These are phyloP conservation scores for Oceanodroma leucorhoa DNA, from an alignment of 2,797 vertebrate species.

Conservation along the genomic window DNA sequence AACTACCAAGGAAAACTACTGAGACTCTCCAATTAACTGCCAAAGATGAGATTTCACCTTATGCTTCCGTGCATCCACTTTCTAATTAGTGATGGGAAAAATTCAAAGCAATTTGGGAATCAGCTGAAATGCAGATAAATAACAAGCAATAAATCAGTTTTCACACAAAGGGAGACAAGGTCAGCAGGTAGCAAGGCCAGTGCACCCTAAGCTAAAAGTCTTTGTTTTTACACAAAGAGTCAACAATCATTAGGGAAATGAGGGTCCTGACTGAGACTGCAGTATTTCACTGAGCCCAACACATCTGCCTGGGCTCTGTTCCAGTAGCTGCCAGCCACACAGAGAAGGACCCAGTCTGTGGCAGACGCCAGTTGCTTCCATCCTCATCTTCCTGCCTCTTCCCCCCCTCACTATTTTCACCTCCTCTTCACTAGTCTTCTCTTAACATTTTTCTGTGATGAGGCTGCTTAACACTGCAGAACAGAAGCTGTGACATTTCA, in stretches of 20 bases:
- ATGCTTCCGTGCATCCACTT: neutral
- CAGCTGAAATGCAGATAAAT: neutral
- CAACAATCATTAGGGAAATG: neutral
- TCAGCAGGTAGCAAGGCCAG: neutral
- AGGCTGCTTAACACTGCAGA: neutral
- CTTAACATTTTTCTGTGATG: neutral
- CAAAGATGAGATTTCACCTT: neutral
- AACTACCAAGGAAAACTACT: neutral
- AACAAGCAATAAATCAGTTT: neutral
- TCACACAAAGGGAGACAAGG: neutral
- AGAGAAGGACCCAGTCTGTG: neutral
- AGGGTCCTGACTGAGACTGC: neutral
- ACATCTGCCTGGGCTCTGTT: neutral
- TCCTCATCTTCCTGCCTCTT: neutral
- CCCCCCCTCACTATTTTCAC: neutral
- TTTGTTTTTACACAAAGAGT: neutral
- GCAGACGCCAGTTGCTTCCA: neutral
- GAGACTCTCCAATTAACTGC: neutral
- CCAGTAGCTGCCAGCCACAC: neutral
- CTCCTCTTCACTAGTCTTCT: neutral
- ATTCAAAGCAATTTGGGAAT: neutral
- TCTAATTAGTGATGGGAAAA: neutral
- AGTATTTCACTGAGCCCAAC: neutral
- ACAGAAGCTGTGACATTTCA: neutral
- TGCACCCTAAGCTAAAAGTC: neutral